phyloP scores from a whole-genome alignment of 2,113 vertebrate species.

The Aix galericulata region DNA sequence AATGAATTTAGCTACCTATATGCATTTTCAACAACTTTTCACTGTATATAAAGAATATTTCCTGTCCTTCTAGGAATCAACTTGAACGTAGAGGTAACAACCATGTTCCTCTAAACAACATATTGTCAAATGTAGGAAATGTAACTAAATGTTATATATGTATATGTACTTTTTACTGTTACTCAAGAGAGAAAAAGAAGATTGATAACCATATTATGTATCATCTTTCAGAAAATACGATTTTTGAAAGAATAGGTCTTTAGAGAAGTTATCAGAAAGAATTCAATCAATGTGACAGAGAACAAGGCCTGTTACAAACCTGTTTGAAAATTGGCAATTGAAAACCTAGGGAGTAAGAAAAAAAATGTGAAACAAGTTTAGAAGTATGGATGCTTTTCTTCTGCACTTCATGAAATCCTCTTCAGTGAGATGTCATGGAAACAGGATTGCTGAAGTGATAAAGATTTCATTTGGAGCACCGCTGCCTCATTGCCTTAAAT shows the following conservation, averaged over 20 bases:
- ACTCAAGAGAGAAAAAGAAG: neutral
- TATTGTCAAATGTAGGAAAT: neutral
- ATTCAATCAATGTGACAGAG: neutral
- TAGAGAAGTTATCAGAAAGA: neutral
- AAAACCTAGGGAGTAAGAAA: fast-evolving
- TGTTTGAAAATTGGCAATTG: neutral
- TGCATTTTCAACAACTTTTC: neutral
- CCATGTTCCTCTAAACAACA: neutral
- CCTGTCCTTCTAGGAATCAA: neutral
- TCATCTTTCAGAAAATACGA: neutral
- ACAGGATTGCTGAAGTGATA: neutral
- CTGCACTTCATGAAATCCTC: neutral
- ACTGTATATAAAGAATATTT: neutral
- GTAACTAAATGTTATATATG: neutral
- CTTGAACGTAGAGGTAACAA: neutral
- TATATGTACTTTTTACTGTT: neutral
- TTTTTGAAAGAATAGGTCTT: neutral
- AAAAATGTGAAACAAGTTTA: neutral
- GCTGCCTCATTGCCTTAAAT: neutral
- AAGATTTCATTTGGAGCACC: neutral
- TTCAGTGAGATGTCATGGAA: neutral
- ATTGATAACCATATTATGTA: neutral
- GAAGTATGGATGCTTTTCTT: neutral
- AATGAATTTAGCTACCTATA: neutral
- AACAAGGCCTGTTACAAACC: fast-evolving